Evolutionary conservation across 1,140 invertebrate genomes (phyloP).

Genomic region (Linepithema humile): DNA sequence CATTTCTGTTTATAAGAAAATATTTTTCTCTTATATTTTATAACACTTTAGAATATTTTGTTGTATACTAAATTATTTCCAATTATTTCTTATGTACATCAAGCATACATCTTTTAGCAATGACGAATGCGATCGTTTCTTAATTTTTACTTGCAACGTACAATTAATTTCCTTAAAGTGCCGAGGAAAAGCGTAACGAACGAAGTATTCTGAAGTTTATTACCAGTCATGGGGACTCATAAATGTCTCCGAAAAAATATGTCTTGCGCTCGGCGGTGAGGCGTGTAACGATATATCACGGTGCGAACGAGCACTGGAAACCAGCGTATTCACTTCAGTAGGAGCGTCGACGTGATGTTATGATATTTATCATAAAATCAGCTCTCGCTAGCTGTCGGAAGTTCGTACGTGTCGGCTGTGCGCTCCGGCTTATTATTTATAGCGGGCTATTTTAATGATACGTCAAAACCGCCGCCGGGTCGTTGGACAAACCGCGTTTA

Average conservation of each 20-base stretch:
- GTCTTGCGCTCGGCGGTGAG: background rate
- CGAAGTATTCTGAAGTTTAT: constrained; percentile 21
- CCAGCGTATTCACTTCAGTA: background rate
- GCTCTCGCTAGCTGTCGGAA: background rate
- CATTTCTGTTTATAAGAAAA: background rate
- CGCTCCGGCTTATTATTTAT: constrained; percentile 25
- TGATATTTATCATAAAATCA: background rate
- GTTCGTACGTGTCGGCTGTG: background rate
- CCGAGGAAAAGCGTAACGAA: background rate
- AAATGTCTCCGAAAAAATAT: constrained; percentile 27
- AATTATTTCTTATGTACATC: background rate
- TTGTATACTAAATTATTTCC: background rate
- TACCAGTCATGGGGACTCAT: background rate
- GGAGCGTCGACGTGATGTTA: background rate
- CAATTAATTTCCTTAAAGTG: background rate
- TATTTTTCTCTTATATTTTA: background rate
- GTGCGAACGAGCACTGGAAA: too few species aligned
- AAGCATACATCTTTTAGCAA: background rate
- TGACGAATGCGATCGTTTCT: background rate
- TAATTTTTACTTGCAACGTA: background rate
- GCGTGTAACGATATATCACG: background rate
- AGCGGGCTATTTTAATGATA: constrained; percentile 43
- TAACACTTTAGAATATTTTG: background rate
- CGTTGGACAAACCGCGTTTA: background rate
- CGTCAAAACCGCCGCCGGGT: background rate